Evolutionary conservation across 2,113 vertebrate genomes (phyloP).

Genomic region (Megaceryle torquata): DNA sequence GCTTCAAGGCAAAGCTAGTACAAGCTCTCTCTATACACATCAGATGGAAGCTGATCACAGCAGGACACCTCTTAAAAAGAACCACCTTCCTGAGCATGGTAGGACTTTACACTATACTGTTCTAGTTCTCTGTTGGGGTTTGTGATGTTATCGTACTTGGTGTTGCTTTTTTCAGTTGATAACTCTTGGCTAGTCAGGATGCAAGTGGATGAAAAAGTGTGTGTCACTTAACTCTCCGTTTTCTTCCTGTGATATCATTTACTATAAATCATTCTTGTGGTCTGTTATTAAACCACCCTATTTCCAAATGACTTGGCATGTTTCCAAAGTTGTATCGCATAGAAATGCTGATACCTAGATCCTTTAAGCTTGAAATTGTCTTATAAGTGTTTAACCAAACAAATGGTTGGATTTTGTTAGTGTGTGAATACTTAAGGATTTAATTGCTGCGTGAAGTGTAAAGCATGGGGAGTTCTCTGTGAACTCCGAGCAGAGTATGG

Average conservation of each 20-base stretch:
- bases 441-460: neutral
- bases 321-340: neutral
- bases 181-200: neutral
- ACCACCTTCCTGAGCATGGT: neutral
- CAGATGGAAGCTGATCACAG: neutral
- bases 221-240: neutral
- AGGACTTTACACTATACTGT: neutral
- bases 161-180: neutral
- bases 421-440: neutral
- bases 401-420: neutral
- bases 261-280: neutral
- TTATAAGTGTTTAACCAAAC: neutral
- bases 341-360: conserved; percentile 7
- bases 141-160: neutral
- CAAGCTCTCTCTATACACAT: neutral
- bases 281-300: neutral
- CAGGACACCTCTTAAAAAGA: neutral
- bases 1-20: neutral
- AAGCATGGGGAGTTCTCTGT: neutral
- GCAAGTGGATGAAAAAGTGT: neutral
- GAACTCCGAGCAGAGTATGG: neutral
- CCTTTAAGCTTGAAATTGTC: conserved; percentile 5
- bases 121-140: neutral
- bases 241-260: conserved; percentile 9
- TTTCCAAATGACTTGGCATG: neutral